phyloP scores from a whole-genome alignment of 2,113 vertebrate species.

The Edolisoma coerulescens region DNA sequence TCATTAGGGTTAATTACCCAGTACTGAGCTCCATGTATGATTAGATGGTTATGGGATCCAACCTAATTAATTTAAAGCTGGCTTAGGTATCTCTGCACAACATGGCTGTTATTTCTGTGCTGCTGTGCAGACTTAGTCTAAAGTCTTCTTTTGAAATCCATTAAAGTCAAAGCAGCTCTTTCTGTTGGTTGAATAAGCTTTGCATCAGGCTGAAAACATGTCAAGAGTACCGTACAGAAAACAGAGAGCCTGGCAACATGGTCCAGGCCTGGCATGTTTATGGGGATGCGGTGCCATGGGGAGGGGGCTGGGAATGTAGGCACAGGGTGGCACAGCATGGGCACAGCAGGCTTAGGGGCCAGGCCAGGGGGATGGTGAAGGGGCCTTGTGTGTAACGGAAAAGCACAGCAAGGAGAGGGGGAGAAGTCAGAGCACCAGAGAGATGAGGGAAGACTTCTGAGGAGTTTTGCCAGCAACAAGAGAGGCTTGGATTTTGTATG shows the following conservation, averaged over 20 bases:
- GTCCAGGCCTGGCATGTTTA: neutral
- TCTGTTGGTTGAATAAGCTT: slow-evolving; percentile 7
- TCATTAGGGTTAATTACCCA: slow-evolving; percentile 41
- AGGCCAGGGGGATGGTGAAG: neutral
- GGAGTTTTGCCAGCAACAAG: neutral
- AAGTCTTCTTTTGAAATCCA: slow-evolving; percentile 26
- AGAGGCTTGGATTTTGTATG: neutral
- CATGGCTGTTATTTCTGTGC: neutral
- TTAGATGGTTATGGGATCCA: slow-evolving; percentile 17
- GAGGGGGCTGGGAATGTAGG: neutral
- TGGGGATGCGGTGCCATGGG: neutral
- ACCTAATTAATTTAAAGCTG: slow-evolving; percentile 44
- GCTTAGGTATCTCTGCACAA: neutral
- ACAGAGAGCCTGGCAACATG: neutral
- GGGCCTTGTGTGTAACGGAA: neutral
- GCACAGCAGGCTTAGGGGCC: neutral
- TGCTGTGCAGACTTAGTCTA: neutral
- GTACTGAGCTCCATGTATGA: neutral
- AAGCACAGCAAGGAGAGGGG: neutral
- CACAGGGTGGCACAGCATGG: rapidly evolving
- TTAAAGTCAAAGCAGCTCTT: slow-evolving; percentile 24
- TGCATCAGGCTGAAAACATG: slow-evolving; percentile 12
- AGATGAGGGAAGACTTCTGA: neutral
- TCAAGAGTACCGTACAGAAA: neutral
- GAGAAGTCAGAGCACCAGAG: neutral